Base-by-base conservation (phyloP, 2,113 vertebrate genomes). In the Sturnira hondurensis region DNA sequence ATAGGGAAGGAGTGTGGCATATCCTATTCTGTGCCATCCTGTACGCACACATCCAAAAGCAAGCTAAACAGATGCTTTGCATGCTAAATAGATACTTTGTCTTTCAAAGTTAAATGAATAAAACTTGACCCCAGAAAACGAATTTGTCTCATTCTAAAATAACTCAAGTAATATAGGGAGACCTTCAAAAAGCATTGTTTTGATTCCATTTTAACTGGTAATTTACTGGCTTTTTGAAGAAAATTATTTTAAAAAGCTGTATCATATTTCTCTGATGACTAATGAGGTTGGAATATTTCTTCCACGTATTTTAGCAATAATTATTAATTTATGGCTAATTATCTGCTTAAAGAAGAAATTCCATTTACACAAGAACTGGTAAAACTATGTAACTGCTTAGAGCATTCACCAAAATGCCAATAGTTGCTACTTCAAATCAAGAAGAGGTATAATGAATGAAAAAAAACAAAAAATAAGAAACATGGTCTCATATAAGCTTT, bases 381-480 rank as follows among this genome's bases (percentile, higher is more conserved):
- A 36, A 56, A 96, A 86, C 54, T 93, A 91, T 80, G 83, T 84
- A 82, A 85, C 31, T 33, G 63, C 88, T 96, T n/a, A 89, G 76
- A 41, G 16, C 26, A 91, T 82, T 89, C 85, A 93, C 89, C 50
- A 94, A 96, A 94, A 89, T 52, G 28, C 70, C 52, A 65, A 68
- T 0, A 84, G 33, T 78, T 96, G 45, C 56, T 86, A 73, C 78
- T 98, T 97, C 78, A 93, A 94, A 76, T 71, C 24, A 93, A 88
- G 76, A 67, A 38, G 87, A 96, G 16, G 47, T 77, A 19, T 82
- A 93, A 43, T 85, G 68, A 94, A 61, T 81, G 81, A 20, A 68
- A 68, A 7, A 86, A 52, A 90, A 50, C 31, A 28, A 56, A 8
- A 52, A 74, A 86, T 31, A 94, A 65, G n/a, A 65, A 70, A 73